phyloP scores from a whole-genome alignment of 2,888 invertebrate genomes.

The Drosophila leonis region DNA sequence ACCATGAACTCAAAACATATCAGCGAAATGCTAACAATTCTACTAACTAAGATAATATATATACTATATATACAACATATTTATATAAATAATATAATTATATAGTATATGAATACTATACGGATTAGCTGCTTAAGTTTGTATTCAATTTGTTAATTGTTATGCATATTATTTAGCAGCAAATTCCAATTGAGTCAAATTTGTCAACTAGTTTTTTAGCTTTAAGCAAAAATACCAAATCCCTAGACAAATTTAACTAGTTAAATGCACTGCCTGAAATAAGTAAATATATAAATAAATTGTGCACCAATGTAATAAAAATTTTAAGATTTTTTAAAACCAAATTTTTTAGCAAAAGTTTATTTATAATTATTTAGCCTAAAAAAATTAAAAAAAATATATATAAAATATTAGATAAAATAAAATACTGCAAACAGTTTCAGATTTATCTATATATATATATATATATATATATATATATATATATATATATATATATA shows the following conservation, averaged over 20 bases:
- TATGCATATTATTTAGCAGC: slow-evolving; percentile 29
- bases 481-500: too few species aligned
- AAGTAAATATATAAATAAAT: slow-evolving; percentile 14
- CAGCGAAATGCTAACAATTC: slow-evolving; percentile 56
- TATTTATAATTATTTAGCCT: slow-evolving; percentile 61
- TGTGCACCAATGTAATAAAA: slow-evolving; percentile 50
- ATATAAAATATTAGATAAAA: slow-evolving; percentile 27
- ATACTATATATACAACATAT: slow-evolving; percentile 19
- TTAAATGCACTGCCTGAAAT: slow-evolving; percentile 73
- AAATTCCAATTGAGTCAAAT: slow-evolving; percentile 30
- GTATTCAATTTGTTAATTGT: slow-evolving; percentile 24
- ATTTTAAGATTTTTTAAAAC: slow-evolving; percentile 54
- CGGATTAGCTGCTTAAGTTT: slow-evolving; percentile 11
- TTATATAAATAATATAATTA: slow-evolving; percentile 6
- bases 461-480: slow-evolving; percentile 48
- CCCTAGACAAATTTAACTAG: slow-evolving; percentile 72
- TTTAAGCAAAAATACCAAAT: slow-evolving; percentile 33
- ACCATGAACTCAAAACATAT: slow-evolving; percentile 84
- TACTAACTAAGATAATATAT: slow-evolving; percentile 33
- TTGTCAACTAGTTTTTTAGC: slow-evolving; percentile 23
- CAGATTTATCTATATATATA: slow-evolving; percentile 39
- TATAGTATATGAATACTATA: slow-evolving; percentile 25
- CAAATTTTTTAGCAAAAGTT: slow-evolving; percentile 69
- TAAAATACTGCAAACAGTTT: slow-evolving; percentile 47
- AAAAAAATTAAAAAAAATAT: too few species aligned